These are phyloP conservation scores for Yasuhikotakia modesta DNA, from an alignment of 2,797 vertebrate species.

Conservation along the genomic window DNA sequence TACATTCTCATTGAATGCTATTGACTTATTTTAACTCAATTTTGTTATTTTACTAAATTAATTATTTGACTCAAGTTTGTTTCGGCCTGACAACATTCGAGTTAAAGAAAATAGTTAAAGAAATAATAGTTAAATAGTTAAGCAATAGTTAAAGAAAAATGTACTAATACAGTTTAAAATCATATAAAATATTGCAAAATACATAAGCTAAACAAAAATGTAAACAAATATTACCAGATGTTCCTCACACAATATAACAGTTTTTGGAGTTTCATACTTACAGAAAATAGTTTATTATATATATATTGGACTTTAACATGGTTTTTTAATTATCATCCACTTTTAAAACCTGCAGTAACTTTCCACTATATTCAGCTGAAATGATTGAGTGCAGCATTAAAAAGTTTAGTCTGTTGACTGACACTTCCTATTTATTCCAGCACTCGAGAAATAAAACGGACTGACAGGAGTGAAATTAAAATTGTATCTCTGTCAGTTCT, in stretches of 20 bases:
- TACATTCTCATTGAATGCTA: background rate
- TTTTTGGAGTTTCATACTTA: background rate
- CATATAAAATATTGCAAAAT: too few relatives aligned
- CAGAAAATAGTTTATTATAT: background rate
- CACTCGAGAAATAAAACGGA: slow-evolving; percentile 65
- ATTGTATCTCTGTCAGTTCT: slow-evolving; percentile 75
- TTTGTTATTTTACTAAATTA: too few relatives aligned
- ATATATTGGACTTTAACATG: background rate
- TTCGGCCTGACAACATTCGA: too few relatives aligned
- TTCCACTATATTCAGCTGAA: background rate
- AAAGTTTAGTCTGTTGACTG: slow-evolving; percentile 68
- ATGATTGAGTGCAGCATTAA: slow-evolving; percentile 31
- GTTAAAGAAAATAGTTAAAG: too few relatives aligned
- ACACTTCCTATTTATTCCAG: slow-evolving; percentile 76
- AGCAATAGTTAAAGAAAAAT: too few relatives aligned
- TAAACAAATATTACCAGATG: too few relatives aligned
- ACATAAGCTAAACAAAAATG: too few relatives aligned
- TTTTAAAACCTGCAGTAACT: slow-evolving; percentile 7
- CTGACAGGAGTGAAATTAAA: slow-evolving; percentile 82
- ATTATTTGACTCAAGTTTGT: too few relatives aligned
- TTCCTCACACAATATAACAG: too few relatives aligned
- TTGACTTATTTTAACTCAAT: too few relatives aligned
- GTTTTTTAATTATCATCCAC: slow-evolving; percentile 12
- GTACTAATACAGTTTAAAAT: too few relatives aligned
- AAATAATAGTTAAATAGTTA: too few relatives aligned